A percentile compares a stretch with the other conserved stretches of the same genome.
phyloP scores from a whole-genome alignment of 2,113 vertebrate genomes.

The Argyrosomus japonicus region DNA sequence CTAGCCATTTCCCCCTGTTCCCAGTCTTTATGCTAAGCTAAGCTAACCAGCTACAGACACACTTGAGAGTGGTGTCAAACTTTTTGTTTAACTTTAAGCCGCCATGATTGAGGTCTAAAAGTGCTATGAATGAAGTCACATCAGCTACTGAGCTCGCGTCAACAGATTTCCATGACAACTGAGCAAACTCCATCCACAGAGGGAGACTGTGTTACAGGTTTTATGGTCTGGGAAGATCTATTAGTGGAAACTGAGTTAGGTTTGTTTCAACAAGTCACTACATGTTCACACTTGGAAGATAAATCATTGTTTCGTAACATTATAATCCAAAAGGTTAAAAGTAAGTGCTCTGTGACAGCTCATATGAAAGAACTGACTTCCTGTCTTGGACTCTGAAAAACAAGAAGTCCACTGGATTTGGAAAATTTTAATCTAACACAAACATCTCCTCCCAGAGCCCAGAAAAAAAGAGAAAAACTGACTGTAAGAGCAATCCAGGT shows the following conservation, averaged over 20 bases:
- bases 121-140: neutral
- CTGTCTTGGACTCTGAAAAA: neutral
- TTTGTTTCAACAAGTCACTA: neutral
- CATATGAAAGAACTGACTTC: neutral
- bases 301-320: neutral
- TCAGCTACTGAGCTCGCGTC: too few species aligned
- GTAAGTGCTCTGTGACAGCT: neutral
- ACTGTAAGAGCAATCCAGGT: neutral
- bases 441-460: constrained; percentile 10
- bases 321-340: neutral
- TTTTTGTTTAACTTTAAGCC: neutral
- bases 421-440: constrained; percentile 8
- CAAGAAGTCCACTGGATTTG: neutral
- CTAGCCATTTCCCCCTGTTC: neutral
- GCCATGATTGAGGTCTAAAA: neutral
- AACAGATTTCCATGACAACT: neutral
- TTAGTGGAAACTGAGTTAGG: neutral
- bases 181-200: too few species aligned
- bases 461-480: constrained; percentile 14
- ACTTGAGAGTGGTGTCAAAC: neutral
- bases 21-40: neutral
- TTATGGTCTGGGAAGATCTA: neutral
- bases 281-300: neutral
- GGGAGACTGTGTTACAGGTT: neutral
- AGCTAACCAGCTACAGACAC: neutral